phyloP scores from a whole-genome alignment of 2,113 vertebrate species.

The Poicephalus meyeri region DNA sequence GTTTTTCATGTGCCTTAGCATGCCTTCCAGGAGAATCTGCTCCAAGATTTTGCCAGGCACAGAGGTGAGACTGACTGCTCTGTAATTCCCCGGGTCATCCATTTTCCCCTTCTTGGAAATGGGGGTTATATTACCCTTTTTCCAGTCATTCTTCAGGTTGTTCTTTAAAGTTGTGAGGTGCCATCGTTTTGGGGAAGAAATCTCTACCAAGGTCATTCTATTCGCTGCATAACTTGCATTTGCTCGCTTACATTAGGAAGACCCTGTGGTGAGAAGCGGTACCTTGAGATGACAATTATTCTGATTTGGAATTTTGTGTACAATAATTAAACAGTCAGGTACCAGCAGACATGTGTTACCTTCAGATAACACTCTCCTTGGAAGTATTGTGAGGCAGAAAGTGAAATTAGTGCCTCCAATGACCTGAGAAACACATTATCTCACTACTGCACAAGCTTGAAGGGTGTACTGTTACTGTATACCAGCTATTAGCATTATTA shows the following conservation, averaged over 20 bases:
- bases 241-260: slow-evolving; percentile 16
- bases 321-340: slow-evolving; percentile 72
- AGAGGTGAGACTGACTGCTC: no score
- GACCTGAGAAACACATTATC: slow-evolving; percentile 62
- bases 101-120: no score
- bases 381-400: slow-evolving; percentile 50
- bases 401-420: slow-evolving; percentile 43
- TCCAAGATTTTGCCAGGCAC: no score
- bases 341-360: slow-evolving; percentile 62
- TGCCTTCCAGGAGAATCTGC: no score
- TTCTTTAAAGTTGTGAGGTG: not conserved
- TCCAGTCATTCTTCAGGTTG: not conserved
- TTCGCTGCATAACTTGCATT: not conserved
- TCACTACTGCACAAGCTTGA: not conserved
- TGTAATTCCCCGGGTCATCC: no score
- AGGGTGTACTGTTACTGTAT: not conserved
- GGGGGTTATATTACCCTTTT: no score
- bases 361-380: slow-evolving; percentile 68
- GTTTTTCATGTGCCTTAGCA: no score
- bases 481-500: not conserved
- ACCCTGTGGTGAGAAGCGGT: not conserved
- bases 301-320: slow-evolving; percentile 49
- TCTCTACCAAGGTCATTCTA: slow-evolving; percentile 26
- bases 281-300: slow-evolving; percentile 46
- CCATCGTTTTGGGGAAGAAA: not conserved